Conservation (phyloP, 2,113 vertebrate species). For the Lepus americanus region DNA sequence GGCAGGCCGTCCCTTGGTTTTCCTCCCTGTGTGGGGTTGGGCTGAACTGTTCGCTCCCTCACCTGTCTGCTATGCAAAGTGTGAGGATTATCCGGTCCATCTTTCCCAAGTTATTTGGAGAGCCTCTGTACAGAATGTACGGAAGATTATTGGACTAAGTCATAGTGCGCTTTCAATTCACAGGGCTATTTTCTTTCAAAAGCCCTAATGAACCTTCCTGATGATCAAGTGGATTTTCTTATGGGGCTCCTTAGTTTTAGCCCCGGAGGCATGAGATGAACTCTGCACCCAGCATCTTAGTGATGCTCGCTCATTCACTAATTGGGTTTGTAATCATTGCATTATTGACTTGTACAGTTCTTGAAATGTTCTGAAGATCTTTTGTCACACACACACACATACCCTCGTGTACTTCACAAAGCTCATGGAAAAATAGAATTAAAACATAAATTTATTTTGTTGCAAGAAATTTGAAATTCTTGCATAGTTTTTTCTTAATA, state of each 20-base stretch:
- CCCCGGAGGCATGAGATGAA: background rate
- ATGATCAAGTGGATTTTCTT: background rate
- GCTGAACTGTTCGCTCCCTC: background rate
- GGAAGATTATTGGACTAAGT: background rate
- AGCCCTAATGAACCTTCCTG: background rate
- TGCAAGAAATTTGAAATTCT: too few relatives aligned
- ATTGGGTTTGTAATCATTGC: background rate
- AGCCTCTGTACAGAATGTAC: background rate
- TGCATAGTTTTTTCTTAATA: background rate
- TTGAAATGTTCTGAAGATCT: background rate
- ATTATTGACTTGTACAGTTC: background rate
- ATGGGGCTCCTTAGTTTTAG: background rate
- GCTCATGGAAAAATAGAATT: too few relatives aligned
- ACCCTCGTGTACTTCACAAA: too few relatives aligned
- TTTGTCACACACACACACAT: background rate
- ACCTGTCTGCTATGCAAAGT: background rate
- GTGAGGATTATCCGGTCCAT: background rate
- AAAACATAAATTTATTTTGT: too few relatives aligned
- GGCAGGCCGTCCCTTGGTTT: background rate
- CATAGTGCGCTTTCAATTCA: background rate
- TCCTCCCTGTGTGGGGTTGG: background rate
- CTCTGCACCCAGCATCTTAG: background rate
- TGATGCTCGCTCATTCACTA: background rate
- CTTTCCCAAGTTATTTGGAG: background rate
- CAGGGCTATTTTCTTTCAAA: background rate